These are phyloP conservation scores for Endotricha flammealis DNA, from an alignment of 2,888 invertebrate species.

Conservation along the genomic window DNA sequence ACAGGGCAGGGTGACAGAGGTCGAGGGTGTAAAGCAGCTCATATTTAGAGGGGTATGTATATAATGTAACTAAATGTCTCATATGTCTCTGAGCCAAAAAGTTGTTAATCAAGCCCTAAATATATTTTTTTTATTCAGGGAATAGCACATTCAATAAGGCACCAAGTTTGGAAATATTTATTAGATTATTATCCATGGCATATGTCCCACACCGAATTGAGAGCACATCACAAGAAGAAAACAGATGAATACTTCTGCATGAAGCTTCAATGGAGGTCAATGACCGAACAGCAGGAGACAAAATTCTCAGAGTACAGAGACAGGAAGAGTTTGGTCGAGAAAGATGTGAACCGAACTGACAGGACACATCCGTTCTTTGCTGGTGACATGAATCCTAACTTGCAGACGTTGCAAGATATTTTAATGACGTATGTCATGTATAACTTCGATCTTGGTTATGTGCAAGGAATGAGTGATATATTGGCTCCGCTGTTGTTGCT, in stretches of 20 bases:
- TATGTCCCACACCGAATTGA: constrained; percentile 84
- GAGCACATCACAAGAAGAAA: constrained; percentile 82
- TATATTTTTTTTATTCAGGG: constrained; percentile 78
- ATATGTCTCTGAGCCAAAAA: background rate
- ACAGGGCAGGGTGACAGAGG: constrained; percentile 88
- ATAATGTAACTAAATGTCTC: constrained; percentile 4
- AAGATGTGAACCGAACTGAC: constrained; percentile 98
- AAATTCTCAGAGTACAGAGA: constrained; percentile 92
- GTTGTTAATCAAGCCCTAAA: background rate
- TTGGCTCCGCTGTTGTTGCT: constrained; percentile 94
- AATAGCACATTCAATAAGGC: constrained; percentile 84
- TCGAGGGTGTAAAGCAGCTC: constrained; percentile 87
- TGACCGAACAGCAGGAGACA: constrained; percentile 91
- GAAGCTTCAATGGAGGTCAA: constrained; percentile 97
- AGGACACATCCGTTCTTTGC: constrained; percentile 92
- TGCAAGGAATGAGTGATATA: constrained; percentile 98
- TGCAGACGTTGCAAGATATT: constrained; percentile 91
- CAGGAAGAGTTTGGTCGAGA: constrained; percentile 95
- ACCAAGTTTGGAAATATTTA: constrained; percentile 96
- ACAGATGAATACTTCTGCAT: constrained; percentile 94
- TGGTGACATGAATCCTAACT: constrained; percentile 95
- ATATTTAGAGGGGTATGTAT: constrained; percentile 92
- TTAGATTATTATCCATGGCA: constrained; percentile 93
- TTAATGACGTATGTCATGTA: constrained; percentile 99
- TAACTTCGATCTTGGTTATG: constrained; percentile 97